Evolutionary conservation across 2,888 invertebrate genomes (phyloP), one percentile per base, ranked within the genome.

Genomic region (Neoaliturus tenellus): DNA sequence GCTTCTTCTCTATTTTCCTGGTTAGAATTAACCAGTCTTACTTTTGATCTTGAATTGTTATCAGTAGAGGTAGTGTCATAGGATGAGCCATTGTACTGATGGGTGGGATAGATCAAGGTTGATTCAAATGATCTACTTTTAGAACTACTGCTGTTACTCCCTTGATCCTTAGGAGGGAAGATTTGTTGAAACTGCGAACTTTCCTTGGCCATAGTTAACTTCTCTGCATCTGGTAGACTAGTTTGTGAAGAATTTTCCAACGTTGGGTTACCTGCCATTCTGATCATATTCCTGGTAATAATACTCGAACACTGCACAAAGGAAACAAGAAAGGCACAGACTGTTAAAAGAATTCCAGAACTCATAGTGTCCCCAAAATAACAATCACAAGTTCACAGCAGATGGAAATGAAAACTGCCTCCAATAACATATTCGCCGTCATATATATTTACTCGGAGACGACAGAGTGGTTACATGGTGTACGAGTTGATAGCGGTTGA

Each of bases 121-220:
- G 62, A 17, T 14, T 3, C 62, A 28, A 31, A n/a, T 3, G 25
- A 31, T 28, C 25, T 62, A 51, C n/a, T 62, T 31, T 25, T 3
- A 31, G 28, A 1, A 28, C 14, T 28, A 17, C 62, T 62, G 6
- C 17, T 31, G 14, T 28, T 62, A n/a, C 28, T 28, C 4, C 14
- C 28, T 31, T 62, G 62, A 87, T 69, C 1, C n/a, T 41, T 28
- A 62, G 73, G 35, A 35, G 39, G 73, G n/a, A 73, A 23, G 1
- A 28, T 86, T 87, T 25, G 71, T 44, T 25, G 87, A 87, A 44
- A 85, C 86, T 82, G 88, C 89, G 8, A 1, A n/a, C 14, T 44
- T 33, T 14, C 73, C 4, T 35, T 14, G n/a, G 17, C 3, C 6
- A n/a, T 82, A 83, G 14, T 84, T 25, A 39, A 71, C 62, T 62